Evolutionary conservation across 2,113 vertebrate species (phyloP), one percentile per base, ranked within the genome.

Genomic region (Leucopsar rothschildi): DNA sequence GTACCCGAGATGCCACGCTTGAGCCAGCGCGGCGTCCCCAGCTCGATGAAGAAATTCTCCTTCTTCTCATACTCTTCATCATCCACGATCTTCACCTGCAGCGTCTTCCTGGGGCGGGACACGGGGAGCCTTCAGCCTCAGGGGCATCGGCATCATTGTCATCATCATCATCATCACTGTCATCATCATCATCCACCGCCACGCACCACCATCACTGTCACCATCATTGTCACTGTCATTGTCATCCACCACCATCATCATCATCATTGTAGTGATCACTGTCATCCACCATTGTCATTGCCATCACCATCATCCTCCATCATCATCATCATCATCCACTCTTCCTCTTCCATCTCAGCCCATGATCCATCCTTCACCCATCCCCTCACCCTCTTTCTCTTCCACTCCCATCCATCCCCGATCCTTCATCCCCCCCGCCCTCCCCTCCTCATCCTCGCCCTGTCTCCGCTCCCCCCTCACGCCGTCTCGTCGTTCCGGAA

Each of bases 401-500:
- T 27, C 15, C 60, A 28, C 18, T 19, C 31, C 29, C 55, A n/a
- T 57, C 56, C 33, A 98, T 11, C 99, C 89, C 99, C 47, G 12
- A 39, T 49, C 47, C 47, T 99, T 96, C 50, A 5, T 35, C 23
- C 57, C 24, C 24, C 23, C 15, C 20, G 13, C 23, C 33, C 20
- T 12, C 55, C 5, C 33, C 5, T n/a, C 47, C 9, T 25, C 20
- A 25, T 5, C 22, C 20, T 0, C 19, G 11, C 27, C 29, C 28
- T 20, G 15, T 5, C 57, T 17, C 35, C 3, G 3, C 35, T 10
- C 9, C 33, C 1, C 6, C 13, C 35, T 99, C 98, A 99, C 99
- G 98, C 98, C 16, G 99, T 99, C 97, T 99, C 99, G 52, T 99
- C 99, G 35, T 99, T 99, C 35, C 96, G 96, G 96, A 99, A 99